These are phyloP conservation scores for Dromaius novaehollandiae DNA, from an alignment of 2,113 vertebrate species.

Conservation along the genomic window DNA sequence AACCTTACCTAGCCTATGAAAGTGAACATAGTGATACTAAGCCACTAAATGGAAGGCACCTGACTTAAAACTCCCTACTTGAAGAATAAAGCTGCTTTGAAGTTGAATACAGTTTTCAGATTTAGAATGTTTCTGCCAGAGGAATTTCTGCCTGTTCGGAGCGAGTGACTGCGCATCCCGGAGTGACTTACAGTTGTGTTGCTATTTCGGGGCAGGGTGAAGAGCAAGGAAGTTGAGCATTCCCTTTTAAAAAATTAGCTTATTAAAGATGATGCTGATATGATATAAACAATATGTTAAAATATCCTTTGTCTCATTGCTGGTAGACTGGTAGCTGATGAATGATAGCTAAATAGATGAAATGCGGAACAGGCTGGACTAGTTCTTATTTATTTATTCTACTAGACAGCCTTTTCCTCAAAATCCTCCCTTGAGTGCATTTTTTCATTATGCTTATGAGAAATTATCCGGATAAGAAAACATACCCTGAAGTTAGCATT, in stretches of 20 bases:
- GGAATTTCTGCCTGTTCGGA: not conserved
- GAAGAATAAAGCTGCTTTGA: too few relatives aligned
- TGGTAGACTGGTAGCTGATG: not conserved
- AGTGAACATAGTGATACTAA: not conserved
- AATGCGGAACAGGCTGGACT: not conserved
- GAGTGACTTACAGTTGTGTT: not conserved
- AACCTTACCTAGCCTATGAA: not conserved
- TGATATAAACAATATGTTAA: not conserved
- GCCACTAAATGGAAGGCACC: not conserved
- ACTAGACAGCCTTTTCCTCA: not conserved
- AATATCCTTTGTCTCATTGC: not conserved
- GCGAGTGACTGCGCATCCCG: not conserved
- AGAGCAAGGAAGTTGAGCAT: rapidly evolving
- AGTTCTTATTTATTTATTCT: not conserved
- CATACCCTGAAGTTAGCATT: not conserved
- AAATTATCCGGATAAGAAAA: not conserved
- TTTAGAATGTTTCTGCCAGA: not conserved
- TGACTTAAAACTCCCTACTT: not conserved
- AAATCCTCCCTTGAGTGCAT: not conserved
- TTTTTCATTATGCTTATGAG: not conserved
- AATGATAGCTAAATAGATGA: not conserved
- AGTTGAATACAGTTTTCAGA: not conserved
- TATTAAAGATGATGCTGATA: not conserved
- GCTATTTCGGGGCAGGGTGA: not conserved
- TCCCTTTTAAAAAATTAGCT: not conserved